A percentile compares a stretch with the other conserved stretches of the same genome.
These are phyloP conservation scores for Sinotaia quadrata DNA, from an alignment of 2,888 invertebrate species.

Conservation along the genomic window DNA sequence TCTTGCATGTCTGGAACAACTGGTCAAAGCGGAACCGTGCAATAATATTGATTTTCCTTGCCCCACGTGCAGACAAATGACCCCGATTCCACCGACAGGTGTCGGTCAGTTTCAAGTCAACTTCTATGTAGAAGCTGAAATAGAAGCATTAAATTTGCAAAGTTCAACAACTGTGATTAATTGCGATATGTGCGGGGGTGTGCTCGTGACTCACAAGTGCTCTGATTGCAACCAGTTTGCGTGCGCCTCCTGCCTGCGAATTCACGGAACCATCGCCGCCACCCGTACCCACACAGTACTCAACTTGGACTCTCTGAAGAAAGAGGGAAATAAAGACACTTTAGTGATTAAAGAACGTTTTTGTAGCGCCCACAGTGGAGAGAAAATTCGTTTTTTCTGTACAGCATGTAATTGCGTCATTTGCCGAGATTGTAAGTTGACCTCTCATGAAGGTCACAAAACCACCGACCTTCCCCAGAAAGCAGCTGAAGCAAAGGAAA, in stretches of 20 bases:
- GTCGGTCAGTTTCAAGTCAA: slow-evolving; percentile 20
- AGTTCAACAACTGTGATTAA: neutral
- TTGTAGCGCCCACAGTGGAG: slow-evolving; percentile 8
- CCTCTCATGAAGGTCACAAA: slow-evolving; percentile 22
- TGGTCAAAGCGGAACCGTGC: neutral
- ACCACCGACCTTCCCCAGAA: slow-evolving; percentile 7
- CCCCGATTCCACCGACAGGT: slow-evolving; percentile 9
- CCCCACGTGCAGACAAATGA: slow-evolving; percentile 9
- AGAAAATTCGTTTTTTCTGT: slow-evolving; percentile 23
- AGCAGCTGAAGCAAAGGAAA: neutral
- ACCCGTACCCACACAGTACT: slow-evolving; percentile 18
- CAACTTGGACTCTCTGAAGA: no score
- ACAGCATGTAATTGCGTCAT: slow-evolving; percentile 3
- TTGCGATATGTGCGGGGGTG: slow-evolving; percentile 3
- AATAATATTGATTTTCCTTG: slow-evolving; percentile 1
- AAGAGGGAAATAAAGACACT: no score
- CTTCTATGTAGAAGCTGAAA: slow-evolving; percentile 16
- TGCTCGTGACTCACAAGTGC: slow-evolving; percentile 3
- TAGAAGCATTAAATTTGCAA: neutral
- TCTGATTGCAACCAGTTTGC: slow-evolving; percentile 10
- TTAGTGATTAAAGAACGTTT: slow-evolving; percentile 2
- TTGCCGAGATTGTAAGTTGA: slow-evolving; percentile 27
- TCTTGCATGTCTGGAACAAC: slow-evolving; percentile 3
- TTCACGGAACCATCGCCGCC: neutral
- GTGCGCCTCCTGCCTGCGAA: slow-evolving; percentile 5